Evolutionary conservation across 2,797 vertebrate species (phyloP).

Genomic region (Pangasius sanitwongsei): DNA sequence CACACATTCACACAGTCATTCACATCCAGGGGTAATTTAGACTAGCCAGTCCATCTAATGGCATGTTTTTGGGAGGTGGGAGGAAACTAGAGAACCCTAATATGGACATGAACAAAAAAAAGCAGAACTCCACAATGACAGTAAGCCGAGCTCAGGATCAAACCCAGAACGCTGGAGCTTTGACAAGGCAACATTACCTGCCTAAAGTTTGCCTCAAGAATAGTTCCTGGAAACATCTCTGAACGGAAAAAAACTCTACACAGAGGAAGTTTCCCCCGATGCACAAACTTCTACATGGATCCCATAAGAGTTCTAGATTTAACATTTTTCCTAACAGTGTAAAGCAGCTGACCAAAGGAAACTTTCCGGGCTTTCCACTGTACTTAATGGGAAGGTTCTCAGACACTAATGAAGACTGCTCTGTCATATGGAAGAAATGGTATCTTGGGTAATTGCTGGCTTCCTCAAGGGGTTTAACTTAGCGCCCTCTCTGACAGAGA

Average conservation of each 20-base stretch:
- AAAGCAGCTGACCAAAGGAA: background rate
- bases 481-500: background rate
- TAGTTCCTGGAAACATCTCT: background rate
- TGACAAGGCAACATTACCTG: background rate
- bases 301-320: background rate
- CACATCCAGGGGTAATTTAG: background rate
- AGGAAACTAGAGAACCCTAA: background rate
- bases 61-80: background rate
- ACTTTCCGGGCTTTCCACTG: background rate
- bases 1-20: background rate
- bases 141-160: background rate
- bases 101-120: background rate
- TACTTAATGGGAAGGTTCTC: background rate
- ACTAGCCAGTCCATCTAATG: background rate
- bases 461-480: background rate
- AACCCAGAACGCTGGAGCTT: background rate
- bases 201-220: background rate
- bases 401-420: constrained; percentile 5
- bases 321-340: background rate
- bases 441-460: background rate
- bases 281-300: background rate
- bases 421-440: constrained; percentile 7
- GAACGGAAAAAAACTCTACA: background rate
- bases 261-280: background rate
- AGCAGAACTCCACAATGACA: background rate